Base-by-base conservation (phyloP, 2,797 vertebrate genomes). In the Scarus forsteni region DNA sequence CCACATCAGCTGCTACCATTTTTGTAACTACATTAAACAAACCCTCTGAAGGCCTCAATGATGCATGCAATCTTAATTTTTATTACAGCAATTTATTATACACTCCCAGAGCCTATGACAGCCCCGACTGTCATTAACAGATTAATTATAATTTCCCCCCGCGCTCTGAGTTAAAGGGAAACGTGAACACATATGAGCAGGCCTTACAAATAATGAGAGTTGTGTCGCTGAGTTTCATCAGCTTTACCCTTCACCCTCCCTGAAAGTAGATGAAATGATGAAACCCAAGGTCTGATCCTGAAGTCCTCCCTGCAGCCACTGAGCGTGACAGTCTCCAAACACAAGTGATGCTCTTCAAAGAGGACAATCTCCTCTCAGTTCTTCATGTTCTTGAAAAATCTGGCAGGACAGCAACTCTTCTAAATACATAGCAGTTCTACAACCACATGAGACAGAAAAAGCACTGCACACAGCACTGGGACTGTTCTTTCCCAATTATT, bases 1-100 rank as follows among this genome's bases (percentile, higher is more conserved):
- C 88, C 93, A 92, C 90, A 93, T 93, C 93, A 92, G 92, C 92
- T 93, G 89, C 92, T 93, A 92, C 91, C 93, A 94, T 95, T 95
- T 95, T 95, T 93, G 91, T 94, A 95, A 95, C 94, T 95, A 95
- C 94, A 95, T 95, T 95, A 95, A 95, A 94, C 91, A 94, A 95
- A 95, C 92, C 92, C 95, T 95, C 94, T 76, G 91, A 94, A 96
- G 95, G 92, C 92, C 92, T 90, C 95, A 94, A 92, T 94, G 95
- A 95, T 94, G 94, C 94, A 94, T 94, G 93, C 93, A 92, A 94
- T 95, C 93, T 94, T 94, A 95, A 94, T 95, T 95, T 95, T 96
- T 96, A 96, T 96, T 95, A 96, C 93, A 73, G 94, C 94, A 95
- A 96, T 96, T 95, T 95, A 96, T 96, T 96, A 96, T 93, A 87